Conservation (phyloP, 2,888 invertebrate genomes). For the Caenorhabditis plicata region DNA sequence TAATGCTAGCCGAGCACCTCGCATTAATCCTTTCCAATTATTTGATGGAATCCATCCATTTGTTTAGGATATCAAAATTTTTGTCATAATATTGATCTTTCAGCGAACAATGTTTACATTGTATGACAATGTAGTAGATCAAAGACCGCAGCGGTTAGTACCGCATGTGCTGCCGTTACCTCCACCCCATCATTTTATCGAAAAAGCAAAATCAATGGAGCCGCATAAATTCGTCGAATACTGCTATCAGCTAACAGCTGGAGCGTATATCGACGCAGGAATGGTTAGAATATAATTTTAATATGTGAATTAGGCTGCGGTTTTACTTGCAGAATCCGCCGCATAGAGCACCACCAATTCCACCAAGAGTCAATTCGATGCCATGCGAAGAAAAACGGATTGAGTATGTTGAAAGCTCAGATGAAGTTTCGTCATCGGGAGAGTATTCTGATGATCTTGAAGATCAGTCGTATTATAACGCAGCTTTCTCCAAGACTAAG, state of each 20-base stretch:
- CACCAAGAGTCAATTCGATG: too few relatives aligned
- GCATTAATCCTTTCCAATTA: slow-evolving; percentile 23
- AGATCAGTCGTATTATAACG: too few relatives aligned
- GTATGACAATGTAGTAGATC: slow-evolving; percentile 15
- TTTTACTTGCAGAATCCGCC: slow-evolving; percentile 11
- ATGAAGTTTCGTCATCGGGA: slow-evolving; percentile 27
- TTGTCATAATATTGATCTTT: too few relatives aligned
- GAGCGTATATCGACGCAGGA: slow-evolving; percentile 24
- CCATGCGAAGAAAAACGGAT: too few relatives aligned
- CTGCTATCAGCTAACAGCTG: slow-evolving; percentile 30
- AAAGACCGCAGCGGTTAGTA: slow-evolving; percentile 4
- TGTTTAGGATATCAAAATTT: too few relatives aligned
- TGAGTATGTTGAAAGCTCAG: too few relatives aligned
- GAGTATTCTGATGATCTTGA: slow-evolving; percentile 34
- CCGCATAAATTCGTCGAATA: slow-evolving; percentile 33
- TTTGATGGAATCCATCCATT: slow-evolving; percentile 18
- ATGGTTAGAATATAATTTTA: slow-evolving; percentile 2
- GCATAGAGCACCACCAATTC: slow-evolving; percentile 25
- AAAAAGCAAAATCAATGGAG: slow-evolving; percentile 27
- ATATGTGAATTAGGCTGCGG: too few relatives aligned
- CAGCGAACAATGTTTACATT: too few relatives aligned
- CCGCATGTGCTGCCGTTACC: slow-evolving; percentile 20
- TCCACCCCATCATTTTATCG: slow-evolving; percentile 27
- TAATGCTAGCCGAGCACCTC: slow-evolving; percentile 19
- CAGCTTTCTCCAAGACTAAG: too few relatives aligned